Percentiles rank a stretch among this genome's conserved stretches.
phyloP scores from a whole-genome alignment of 2,888 invertebrate species.

The Nemoura dubitans region DNA sequence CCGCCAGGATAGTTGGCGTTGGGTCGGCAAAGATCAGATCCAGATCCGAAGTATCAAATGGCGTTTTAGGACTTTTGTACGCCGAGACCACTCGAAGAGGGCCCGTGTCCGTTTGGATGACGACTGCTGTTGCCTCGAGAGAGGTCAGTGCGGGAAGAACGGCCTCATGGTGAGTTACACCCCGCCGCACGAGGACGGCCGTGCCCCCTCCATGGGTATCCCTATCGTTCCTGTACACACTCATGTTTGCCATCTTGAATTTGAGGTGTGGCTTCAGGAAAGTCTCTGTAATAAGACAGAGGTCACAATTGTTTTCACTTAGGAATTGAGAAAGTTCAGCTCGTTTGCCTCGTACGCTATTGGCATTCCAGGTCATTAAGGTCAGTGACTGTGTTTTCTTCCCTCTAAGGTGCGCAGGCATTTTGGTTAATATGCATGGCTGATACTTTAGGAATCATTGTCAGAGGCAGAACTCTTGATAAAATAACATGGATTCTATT shows the following conservation, averaged over 20 bases:
- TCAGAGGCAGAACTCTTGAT: neutral
- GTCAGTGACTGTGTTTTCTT: neutral
- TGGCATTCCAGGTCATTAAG: neutral
- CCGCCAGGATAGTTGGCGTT: neutral
- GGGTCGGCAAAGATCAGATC: neutral
- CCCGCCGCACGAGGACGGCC: neutral
- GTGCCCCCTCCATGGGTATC: neutral
- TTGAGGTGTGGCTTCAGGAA: neutral
- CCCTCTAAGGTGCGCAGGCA: neutral
- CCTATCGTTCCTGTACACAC: conserved; percentile 1
- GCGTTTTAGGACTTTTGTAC: neutral
- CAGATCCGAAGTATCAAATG: neutral
- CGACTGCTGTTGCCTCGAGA: neutral
- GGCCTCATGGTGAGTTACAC: neutral
- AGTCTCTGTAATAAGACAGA: neutral
- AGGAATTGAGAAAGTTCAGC: neutral
- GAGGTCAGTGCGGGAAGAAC: neutral
- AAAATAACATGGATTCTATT: neutral
- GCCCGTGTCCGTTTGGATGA: neutral
- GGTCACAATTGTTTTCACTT: neutral
- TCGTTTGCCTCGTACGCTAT: neutral
- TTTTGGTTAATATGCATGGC: neutral
- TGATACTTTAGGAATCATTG: neutral
- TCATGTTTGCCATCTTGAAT: neutral
- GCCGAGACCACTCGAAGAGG: neutral